Conservation (phyloP, 2,888 invertebrate species). For the Pristionchus mayeri region DNA sequence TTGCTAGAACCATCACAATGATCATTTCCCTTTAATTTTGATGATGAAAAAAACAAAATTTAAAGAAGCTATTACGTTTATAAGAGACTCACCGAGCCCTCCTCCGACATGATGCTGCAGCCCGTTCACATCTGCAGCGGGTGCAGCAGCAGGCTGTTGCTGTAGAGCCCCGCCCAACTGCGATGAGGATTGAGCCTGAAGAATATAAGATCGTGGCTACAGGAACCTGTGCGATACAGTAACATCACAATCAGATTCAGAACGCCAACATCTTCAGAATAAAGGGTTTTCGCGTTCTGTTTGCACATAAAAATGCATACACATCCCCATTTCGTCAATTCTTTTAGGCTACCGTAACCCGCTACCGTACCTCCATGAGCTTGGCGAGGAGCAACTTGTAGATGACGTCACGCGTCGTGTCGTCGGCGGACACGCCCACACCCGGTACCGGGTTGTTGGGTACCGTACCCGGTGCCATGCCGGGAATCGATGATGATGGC, state of each 20-base stretch:
- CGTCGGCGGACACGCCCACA: constrained; percentile 33
- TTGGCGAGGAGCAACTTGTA: constrained; percentile 48
- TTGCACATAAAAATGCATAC: no score
- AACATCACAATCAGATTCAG: no score
- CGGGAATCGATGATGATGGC: not conserved
- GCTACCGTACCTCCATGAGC: constrained; percentile 48
- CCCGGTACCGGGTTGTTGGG: not conserved
- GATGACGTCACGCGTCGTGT: constrained; percentile 28
- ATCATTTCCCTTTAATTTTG: no score
- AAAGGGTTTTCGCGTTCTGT: no score
- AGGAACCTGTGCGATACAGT: not conserved
- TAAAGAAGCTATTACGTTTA: no score
- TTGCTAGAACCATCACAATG: no score
- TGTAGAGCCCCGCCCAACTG: not conserved
- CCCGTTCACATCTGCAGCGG: not conserved
- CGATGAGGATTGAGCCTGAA: constrained; percentile 33
- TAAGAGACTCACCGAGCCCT: not conserved
- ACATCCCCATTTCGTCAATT: no score
- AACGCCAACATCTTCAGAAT: no score
- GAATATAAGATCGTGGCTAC: not conserved
- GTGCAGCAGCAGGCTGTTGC: not conserved
- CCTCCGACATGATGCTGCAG: not conserved
- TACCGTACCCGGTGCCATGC: not conserved
- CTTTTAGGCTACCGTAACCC: not conserved
- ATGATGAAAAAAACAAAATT: no score